These are phyloP conservation scores for Cynaeus angustus DNA, from an alignment of 2,888 invertebrate genomes.

Conservation along the genomic window DNA sequence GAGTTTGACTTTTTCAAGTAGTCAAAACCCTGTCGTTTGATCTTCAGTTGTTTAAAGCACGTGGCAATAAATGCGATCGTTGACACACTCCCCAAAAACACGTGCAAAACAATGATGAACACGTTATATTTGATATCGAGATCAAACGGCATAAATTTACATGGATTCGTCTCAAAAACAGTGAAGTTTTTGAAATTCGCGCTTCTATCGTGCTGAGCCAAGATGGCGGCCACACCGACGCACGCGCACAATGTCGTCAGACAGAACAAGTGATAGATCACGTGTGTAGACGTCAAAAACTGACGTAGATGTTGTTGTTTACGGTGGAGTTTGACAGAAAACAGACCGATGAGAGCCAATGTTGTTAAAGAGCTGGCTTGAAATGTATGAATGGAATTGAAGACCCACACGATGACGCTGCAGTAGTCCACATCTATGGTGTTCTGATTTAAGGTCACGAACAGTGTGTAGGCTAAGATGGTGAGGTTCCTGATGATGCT, in stretches of 20 bases:
- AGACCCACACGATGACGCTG: slow-evolving; percentile 72
- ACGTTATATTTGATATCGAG: slow-evolving; percentile 72
- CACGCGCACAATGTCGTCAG: slow-evolving; percentile 73
- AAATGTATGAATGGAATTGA: slow-evolving; percentile 73
- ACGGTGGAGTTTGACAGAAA: slow-evolving; percentile 67
- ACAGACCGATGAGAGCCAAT: slow-evolving; percentile 71
- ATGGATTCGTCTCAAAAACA: slow-evolving; percentile 62
- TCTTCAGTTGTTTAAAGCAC: slow-evolving; percentile 64
- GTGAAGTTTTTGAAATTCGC: slow-evolving; percentile 51
- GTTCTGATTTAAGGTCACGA: slow-evolving; percentile 62
- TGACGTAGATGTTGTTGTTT: slow-evolving; percentile 67
- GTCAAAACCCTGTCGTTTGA: slow-evolving; percentile 64
- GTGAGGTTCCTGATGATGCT: slow-evolving; percentile 70
- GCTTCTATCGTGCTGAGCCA: slow-evolving; percentile 66
- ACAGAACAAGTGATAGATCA: slow-evolving; percentile 73
- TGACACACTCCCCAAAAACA: slow-evolving; percentile 72
- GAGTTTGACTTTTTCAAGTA: slow-evolving; percentile 69
- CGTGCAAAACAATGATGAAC: slow-evolving; percentile 73
- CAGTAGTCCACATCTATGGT: slow-evolving; percentile 68
- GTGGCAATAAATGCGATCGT: slow-evolving; percentile 70
- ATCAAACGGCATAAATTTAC: slow-evolving; percentile 72
- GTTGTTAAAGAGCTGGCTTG: slow-evolving; percentile 73
- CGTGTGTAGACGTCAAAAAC: slow-evolving; percentile 70
- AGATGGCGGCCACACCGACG: slow-evolving; percentile 74
- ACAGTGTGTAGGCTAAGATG: slow-evolving; percentile 68